A percentile compares a stretch with the other conserved stretches of the same genome.
These are phyloP conservation scores for Trimorus sp. DNA, from an alignment of 2,888 invertebrate species.

Conservation along the genomic window DNA sequence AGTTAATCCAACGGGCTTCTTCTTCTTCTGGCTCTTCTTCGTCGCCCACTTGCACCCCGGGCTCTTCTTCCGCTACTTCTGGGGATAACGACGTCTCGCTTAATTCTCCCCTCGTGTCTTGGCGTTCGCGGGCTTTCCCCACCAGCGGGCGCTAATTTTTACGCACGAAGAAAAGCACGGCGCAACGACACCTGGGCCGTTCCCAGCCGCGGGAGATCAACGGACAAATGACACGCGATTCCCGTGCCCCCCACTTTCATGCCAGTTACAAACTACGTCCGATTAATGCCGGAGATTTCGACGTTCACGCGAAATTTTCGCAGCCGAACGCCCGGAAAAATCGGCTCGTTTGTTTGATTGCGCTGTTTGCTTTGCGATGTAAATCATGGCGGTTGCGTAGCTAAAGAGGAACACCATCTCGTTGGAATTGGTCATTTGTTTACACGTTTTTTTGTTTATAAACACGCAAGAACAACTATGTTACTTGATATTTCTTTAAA, in stretches of 20 bases:
- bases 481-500: no score
- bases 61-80: conserved; percentile 52
- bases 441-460: no score
- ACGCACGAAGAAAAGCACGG: conserved; percentile 67
- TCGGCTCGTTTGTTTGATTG: conserved; percentile 24
- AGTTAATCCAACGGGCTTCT: conserved; percentile 73
- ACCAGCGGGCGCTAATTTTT: conserved; percentile 69
- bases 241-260: conserved; percentile 65
- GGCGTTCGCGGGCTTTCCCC: conserved; percentile 56
- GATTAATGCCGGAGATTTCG: conserved; percentile 80
- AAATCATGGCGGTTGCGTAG: neutral
- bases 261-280: conserved; percentile 78
- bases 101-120: conserved; percentile 74
- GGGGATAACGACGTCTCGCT: conserved; percentile 71
- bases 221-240: conserved; percentile 82
- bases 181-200: conserved; percentile 68
- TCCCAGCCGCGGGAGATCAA: conserved; percentile 76
- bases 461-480: no score
- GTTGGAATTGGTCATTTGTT: no score
- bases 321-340: conserved; percentile 60
- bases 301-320: conserved; percentile 73
- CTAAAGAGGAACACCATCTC: neutral
- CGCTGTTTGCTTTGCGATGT: conserved; percentile 7
- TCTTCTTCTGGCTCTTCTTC: conserved; percentile 29
- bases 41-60: conserved; percentile 25